A percentile compares a stretch with the other conserved stretches of the same genome.
Conservation (phyloP, 2,797 vertebrate genomes). For the Chaunax sp. region DNA sequence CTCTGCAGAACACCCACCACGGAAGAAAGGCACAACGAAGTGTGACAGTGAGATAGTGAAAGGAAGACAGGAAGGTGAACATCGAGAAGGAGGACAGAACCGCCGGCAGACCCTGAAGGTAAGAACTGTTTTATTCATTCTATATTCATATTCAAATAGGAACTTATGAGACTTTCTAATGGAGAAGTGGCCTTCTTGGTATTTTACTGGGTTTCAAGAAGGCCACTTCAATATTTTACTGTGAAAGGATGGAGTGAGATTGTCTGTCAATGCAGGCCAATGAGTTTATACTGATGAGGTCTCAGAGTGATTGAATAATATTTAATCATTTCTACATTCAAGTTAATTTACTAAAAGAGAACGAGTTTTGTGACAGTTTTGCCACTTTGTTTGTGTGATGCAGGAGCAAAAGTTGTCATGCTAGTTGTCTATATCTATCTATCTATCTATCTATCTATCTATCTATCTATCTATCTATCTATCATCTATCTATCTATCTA, state of each 20-base stretch:
- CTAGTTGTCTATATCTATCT: too few relatives aligned
- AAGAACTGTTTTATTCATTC: slow-evolving; percentile 22
- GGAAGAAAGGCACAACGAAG: slow-evolving; percentile 67
- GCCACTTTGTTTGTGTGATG: neutral
- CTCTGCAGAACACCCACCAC: slow-evolving; percentile 83
- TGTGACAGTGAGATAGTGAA: slow-evolving; percentile 59
- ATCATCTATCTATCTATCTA: too few relatives aligned
- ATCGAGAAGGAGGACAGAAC: slow-evolving; percentile 29
- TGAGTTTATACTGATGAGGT: neutral
- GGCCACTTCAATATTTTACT: neutral
- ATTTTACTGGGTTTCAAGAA: neutral
- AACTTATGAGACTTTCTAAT: neutral
- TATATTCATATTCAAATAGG: neutral
- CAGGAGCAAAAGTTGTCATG: neutral
- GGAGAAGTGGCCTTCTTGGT: neutral
- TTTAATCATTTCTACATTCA: neutral
- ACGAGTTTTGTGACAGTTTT: neutral
- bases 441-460: neutral
- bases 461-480: neutral
- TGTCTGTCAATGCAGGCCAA: too few relatives aligned
- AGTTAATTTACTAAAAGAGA: neutral
- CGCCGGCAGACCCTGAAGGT: slow-evolving; percentile 51
- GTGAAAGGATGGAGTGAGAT: neutral
- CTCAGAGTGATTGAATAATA: neutral
- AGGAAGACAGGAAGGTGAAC: slow-evolving; percentile 41